Base-by-base conservation (phyloP, 2,113 vertebrate genomes). In the Benitochromis conjunctus region DNA sequence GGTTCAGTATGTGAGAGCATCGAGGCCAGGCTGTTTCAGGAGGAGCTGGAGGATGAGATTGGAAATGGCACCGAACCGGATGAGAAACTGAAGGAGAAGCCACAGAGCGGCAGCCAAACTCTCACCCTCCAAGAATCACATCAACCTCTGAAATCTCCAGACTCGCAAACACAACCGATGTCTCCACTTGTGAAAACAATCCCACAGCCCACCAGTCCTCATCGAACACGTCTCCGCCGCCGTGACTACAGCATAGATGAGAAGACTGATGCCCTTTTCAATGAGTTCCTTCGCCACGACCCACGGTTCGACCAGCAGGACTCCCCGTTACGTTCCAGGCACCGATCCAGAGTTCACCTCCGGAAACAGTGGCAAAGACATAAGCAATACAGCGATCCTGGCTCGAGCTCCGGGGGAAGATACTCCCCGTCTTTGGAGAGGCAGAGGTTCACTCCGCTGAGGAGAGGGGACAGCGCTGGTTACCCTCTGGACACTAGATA, bases 211-310 rank as follows among this genome's bases (percentile, higher is more conserved):
- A 66, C 91, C 2, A 88, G 91, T 79, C 93, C 92, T 8, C 93
- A 92, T 38, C 86, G 86, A 53, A 82, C 93, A 4, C 93, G 91
- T n/a, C 94, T 97, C 53, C 96, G 96, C 0, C 96, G 96, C 26
- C 96, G 98, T 31, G 99, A 99, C 94, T 99, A 99, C 95, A 99
- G 99, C 95, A 99, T 99, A 2, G 99, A 99, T 1, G 98, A 99
- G 93, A 99, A 98, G 93, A 99, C 99, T 0, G 98, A 99, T 1
- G 98, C 98, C 0, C 96, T 99, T 4, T 99, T 99, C 95, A 98
- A 98, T 7, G 98, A 98, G 93, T 99, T 99, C 78, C 96, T 99
- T 80, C 97, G 99, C 11, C 99, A 99, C 1, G 98, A 99, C 86
- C 98, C 99, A 0, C 97, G 97, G 24, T 99, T 99, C 0, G 99